Percentiles rank a stretch among this genome's conserved stretches.
phyloP scores from a whole-genome alignment of 2,888 invertebrate genomes.

The Agriotes lineatus region DNA sequence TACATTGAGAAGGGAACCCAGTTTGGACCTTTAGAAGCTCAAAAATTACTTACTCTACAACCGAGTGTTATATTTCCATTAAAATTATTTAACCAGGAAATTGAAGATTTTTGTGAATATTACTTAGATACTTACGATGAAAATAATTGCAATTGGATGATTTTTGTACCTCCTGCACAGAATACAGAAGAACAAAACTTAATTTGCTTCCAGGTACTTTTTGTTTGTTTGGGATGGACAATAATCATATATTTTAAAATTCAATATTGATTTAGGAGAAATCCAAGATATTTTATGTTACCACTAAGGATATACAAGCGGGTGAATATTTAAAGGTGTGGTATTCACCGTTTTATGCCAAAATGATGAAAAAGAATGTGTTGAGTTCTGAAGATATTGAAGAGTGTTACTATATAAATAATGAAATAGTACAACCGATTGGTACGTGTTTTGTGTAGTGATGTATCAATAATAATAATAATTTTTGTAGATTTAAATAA shows the following conservation, averaged over 20 bases:
- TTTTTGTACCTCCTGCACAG: slow-evolving; percentile 68
- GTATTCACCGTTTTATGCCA: slow-evolving; percentile 72
- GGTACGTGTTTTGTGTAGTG: background rate
- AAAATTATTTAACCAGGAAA: slow-evolving; percentile 66
- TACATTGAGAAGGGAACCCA: slow-evolving; percentile 67
- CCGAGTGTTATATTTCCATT: slow-evolving; percentile 63
- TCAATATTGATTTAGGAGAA: slow-evolving; percentile 62
- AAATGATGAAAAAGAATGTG: slow-evolving; percentile 63
- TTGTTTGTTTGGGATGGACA: background rate
- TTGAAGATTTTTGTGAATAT: slow-evolving; percentile 62
- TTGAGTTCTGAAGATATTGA: background rate
- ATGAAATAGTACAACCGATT: background rate
- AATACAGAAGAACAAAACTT: slow-evolving; percentile 69
- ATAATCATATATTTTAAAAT: too few relatives aligned
- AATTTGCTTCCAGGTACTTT: slow-evolving; percentile 71
- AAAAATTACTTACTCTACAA: slow-evolving; percentile 60
- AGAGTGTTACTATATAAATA: too few relatives aligned
- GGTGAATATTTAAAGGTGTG: slow-evolving; percentile 71
- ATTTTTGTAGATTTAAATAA: slow-evolving; percentile 43
- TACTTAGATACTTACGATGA: slow-evolving; percentile 71
- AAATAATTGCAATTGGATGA: slow-evolving; percentile 73
- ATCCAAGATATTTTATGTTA: slow-evolving; percentile 66
- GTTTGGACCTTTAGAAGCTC: slow-evolving; percentile 67
- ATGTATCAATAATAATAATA: background rate
- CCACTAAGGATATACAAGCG: slow-evolving; percentile 63